Base-by-base conservation (phyloP, 2,888 invertebrate genomes). In the Coelinius sp. region DNA sequence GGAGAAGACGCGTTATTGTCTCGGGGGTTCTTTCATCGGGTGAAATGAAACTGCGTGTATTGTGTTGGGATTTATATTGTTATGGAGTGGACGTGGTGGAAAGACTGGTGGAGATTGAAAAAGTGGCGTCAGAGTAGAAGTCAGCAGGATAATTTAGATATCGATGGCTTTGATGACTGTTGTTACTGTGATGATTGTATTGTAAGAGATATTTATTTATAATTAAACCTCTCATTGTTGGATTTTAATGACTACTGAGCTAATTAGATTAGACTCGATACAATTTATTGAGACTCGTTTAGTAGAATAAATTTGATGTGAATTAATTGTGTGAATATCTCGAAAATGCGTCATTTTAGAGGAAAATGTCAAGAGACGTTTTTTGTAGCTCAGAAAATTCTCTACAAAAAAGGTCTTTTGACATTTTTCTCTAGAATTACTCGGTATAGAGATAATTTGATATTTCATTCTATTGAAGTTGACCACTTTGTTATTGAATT, bases 31-130 rank as follows among this genome's bases (percentile, higher is more conserved):
- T 22, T 38, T 63, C 22, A 8, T 38, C 3, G 10, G 8, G 38
- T 41, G 38, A 63, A 24, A 63, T 41, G 41, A 20, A 2, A 24
- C n/a, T 22, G 41, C 22, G 41, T 63, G 22, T 24, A 38, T 56
- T 12, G 24, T 56, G 22, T 14, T n/a, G 17, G 14, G 8, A 41
- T n/a, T 44, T 17, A 17, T 27, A 65, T 65, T 17, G 52, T 27
- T 8, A 67, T 94, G 93, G 94, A 94, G 89, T 94, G 94, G 93
- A 91, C 92, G 81, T 93, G 94, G 93, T 89, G 93, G 83, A 93
- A 93, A 88, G 93, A 94, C 88, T 94, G 94, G 94, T 94, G 94
- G 94, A 90, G 94, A 75, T 89, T 94, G 73, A 94, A 93, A 88
- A 91, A 91, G 85, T 92, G 92, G 90, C 91, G 92, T 80, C 91